These are phyloP conservation scores for Virgularia gustaviana DNA, from an alignment of 92 coral and sea anemone species.

Conservation along the genomic window DNA sequence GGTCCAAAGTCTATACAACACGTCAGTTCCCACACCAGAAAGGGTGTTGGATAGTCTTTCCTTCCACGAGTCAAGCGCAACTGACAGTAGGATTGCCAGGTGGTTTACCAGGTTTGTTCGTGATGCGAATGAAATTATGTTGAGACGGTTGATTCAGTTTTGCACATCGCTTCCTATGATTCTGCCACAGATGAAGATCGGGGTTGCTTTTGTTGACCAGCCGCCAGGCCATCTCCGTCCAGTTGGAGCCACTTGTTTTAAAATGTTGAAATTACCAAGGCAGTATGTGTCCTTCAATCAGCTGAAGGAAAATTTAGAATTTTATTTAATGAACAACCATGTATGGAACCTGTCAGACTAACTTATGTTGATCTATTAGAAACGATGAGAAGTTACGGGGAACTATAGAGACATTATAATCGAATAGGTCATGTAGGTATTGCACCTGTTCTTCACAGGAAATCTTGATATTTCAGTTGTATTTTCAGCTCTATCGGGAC, in stretches of 20 bases:
- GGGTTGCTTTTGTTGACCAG: conserved; percentile 25
- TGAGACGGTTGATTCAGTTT: conserved; percentile 13
- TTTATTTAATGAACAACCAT: conserved; percentile 15
- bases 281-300: conserved; percentile 28
- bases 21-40: conserved; percentile 45
- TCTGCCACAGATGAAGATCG: conserved; percentile 12
- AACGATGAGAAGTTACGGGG: no score
- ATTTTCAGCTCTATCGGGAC: conserved; percentile 28
- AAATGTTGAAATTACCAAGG: conserved; percentile 33
- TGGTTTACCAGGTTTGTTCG: conserved; percentile 19
- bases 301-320: conserved; percentile 38
- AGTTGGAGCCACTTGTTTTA: conserved; percentile 34
- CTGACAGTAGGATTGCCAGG: conserved; percentile 9
- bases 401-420: no score
- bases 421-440: no score
- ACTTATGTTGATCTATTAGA: neutral
- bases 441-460: conserved; percentile 16
- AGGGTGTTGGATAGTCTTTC: conserved; percentile 8
- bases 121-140: conserved; percentile 14
- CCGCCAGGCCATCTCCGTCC: conserved; percentile 28
- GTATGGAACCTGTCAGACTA: conserved; percentile 4
- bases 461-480: conserved; percentile 18
- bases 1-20: conserved; percentile 47
- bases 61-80: neutral
- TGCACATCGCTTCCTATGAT: conserved; percentile 25